Percentiles rank a stretch among this genome's conserved stretches.
Evolutionary conservation across 2,113 vertebrate genomes (phyloP).

Genomic region (Lasiurus borealis): DNA sequence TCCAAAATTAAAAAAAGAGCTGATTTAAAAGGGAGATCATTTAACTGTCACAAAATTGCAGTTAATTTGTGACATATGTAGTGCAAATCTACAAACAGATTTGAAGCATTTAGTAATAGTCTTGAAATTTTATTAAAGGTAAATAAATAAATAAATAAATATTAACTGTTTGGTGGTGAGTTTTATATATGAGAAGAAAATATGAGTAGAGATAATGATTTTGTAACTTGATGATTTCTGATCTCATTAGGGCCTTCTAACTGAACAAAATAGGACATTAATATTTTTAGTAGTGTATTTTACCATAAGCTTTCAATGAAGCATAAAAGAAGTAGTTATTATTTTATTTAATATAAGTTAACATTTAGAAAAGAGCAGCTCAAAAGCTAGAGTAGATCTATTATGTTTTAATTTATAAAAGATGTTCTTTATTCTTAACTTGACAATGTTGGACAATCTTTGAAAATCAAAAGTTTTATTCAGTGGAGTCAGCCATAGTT

Average conservation of each 20-base stretch:
- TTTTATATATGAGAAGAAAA: background rate
- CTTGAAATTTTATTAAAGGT: background rate
- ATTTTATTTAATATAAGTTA: conserved; percentile 33
- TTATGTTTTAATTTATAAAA: background rate
- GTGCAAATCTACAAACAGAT: background rate
- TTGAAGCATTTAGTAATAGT: background rate
- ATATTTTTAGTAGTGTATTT: background rate
- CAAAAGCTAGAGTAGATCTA: background rate
- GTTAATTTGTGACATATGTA: conserved; percentile 18
- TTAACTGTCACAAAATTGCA: background rate
- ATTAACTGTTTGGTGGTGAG: background rate
- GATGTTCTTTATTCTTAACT: conserved; percentile 44
- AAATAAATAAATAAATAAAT: conserved; percentile 6
- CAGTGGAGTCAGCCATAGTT: background rate
- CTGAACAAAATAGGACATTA: background rate
- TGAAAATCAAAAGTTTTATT: conserved; percentile 39
- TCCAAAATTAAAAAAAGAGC: background rate
- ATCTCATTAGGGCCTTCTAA: background rate
- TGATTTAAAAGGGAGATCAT: background rate
- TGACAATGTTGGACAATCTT: conserved; percentile 3
- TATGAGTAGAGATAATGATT: background rate
- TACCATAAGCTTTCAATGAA: background rate
- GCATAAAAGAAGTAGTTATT: background rate
- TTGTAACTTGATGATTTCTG: background rate
- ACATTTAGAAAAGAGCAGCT: background rate